phyloP scores from a whole-genome alignment of 2,888 invertebrate species.

The Cerastis leucographa region DNA sequence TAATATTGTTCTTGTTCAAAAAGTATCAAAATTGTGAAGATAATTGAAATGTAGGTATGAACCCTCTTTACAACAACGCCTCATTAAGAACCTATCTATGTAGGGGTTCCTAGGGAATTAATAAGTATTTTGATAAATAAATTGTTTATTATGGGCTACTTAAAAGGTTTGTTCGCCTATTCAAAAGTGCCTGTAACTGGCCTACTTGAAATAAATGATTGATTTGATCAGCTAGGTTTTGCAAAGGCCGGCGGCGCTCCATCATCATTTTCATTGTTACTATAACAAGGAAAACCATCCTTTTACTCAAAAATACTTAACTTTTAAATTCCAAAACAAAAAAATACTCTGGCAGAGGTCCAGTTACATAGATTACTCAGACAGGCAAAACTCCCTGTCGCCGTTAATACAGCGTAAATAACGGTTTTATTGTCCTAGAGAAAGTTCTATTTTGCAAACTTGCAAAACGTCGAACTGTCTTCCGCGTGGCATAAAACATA shows the following conservation, averaged over 20 bases:
- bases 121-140: neutral
- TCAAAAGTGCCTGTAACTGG: no score
- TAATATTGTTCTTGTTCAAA: neutral
- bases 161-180: no score
- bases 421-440: conserved; percentile 56
- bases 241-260: neutral
- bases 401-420: conserved; percentile 48
- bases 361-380: conserved; percentile 2
- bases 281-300: neutral
- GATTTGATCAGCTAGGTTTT: neutral
- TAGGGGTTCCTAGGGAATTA: no score
- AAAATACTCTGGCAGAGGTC: neutral
- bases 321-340: neutral
- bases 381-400: conserved; percentile 25
- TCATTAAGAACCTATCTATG: neutral
- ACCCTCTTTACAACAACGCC: neutral
- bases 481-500: conserved; percentile 42
- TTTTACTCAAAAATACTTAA: neutral
- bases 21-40: neutral
- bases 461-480: conserved; percentile 51
- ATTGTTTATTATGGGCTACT: neutral
- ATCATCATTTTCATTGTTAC: neutral
- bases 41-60: neutral
- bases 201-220: no score
- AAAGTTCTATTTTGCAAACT: conserved; percentile 61